Evolutionary conservation across 2,113 vertebrate genomes (phyloP), one percentile per base, ranked within the genome.

Genomic region (Pseudopodoces humilis): DNA sequence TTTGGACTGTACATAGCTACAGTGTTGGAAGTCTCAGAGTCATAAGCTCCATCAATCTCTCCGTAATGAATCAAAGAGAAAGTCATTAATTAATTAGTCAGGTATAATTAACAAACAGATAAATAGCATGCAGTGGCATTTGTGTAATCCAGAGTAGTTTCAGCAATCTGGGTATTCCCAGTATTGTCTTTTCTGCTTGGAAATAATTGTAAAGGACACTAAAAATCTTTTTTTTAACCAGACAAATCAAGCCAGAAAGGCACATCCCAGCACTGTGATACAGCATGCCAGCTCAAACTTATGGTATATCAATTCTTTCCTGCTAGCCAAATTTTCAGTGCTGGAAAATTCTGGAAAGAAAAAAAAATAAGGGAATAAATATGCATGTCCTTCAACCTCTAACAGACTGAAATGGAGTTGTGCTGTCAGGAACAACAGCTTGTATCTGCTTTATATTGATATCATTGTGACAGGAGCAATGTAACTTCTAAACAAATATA

Each of bases 201-300:
- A 88, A 83, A 67, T 46, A 67, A 56, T 17, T 43, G 6, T 13
- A 62, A 90, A 92, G 23, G 37, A 39, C 43, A 27, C 7, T 31
- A 64, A 77, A 77, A 53, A 19, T 20, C 2, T 18, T 6, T 9
- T 62, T 55, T 69, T 35, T 27, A 46, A 68, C 3, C 17, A 49
- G 52, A 64, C 25, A 58, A 43, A 58, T 15, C 6, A 53, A 69
- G 63, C 14, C 59, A 76, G 69, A 86, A 79, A 2, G 1, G 15
- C 6, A 1, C 2, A 55, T 21, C 58, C 53, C 44, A 78, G 10
- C 3, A 0, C 0, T 62, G 27, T 63, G 58, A 69, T 33, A 30
- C 37, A 56, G 60, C 8, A 4, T 13, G 44, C 28, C 65, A 91
- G 37, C 62, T 83, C 89, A 62, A 76, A 68, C 31, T 60, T 65